A percentile compares a stretch with the other conserved stretches of the same genome.
Evolutionary conservation across 2,888 invertebrate species (phyloP).

Genomic region (Mimachlamys varia): DNA sequence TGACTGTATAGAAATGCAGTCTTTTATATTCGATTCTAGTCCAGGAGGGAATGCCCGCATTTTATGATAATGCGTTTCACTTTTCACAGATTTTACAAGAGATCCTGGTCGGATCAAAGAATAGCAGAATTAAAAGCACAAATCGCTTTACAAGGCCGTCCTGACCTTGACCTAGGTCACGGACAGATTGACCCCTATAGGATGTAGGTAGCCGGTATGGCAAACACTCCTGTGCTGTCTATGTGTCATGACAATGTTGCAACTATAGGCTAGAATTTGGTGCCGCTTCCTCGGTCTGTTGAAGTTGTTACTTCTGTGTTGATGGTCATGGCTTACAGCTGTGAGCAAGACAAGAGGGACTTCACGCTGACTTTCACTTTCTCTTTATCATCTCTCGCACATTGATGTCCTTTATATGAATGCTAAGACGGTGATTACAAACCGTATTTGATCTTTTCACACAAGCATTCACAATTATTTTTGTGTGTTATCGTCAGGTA

Average conservation of each 20-base stretch:
- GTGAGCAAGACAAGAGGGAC: background rate
- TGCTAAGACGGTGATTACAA: background rate
- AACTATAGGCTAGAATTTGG: conserved; percentile 20
- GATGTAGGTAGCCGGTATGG: conserved; percentile 51
- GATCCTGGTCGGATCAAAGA: conserved; percentile 54
- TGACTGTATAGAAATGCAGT: background rate
- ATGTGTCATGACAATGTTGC: background rate
- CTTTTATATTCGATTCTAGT: background rate
- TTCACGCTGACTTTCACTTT: background rate
- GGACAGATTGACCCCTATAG: conserved; percentile 48
- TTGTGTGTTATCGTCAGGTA: background rate
- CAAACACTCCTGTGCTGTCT: conserved; percentile 24
- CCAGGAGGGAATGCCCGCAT: background rate
- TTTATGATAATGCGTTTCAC: background rate
- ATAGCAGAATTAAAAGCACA: conserved; percentile 52
- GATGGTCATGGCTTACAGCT: background rate
- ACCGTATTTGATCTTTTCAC: background rate
- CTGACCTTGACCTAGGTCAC: conserved; percentile 44
- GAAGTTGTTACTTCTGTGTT: conserved; percentile 3
- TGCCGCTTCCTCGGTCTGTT: background rate
- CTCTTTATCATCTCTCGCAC: background rate
- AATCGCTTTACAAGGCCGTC: conserved; percentile 45
- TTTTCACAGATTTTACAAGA: conserved; percentile 51
- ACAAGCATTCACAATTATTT: background rate
- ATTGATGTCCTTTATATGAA: background rate